phyloP scores from a whole-genome alignment of 2,888 invertebrate species.

The Meta bourneti region DNA sequence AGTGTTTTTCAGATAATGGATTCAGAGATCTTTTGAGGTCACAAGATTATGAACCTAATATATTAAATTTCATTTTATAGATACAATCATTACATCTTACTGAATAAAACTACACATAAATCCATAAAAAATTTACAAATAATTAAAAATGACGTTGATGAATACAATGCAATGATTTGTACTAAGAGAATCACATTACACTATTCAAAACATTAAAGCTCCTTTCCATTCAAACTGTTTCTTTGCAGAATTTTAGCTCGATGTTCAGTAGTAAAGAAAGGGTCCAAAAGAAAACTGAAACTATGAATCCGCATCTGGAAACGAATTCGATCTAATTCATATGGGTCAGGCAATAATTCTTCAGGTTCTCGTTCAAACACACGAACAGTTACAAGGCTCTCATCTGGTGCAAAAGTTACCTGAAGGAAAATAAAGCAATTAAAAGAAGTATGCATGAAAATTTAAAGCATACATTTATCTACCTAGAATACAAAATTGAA shows the following conservation, averaged over 20 bases:
- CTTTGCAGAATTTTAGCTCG: background rate
- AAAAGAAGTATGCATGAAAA: too few relatives aligned
- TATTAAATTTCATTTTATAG: too few relatives aligned
- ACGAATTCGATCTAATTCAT: constrained; percentile 10
- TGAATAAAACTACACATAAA: too few relatives aligned
- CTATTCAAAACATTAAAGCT: too few relatives aligned
- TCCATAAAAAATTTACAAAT: too few relatives aligned
- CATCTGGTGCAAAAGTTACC: constrained; percentile 44
- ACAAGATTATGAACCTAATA: too few relatives aligned
- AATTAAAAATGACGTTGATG: too few relatives aligned
- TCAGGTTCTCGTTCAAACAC: constrained; percentile 18
- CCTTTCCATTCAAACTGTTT: background rate
- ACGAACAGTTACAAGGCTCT: constrained; percentile 30
- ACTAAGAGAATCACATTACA: too few relatives aligned
- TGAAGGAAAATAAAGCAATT: constrained; percentile 9
- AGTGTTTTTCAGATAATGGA: too few relatives aligned
- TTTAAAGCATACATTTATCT: background rate
- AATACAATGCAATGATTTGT: too few relatives aligned
- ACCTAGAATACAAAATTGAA: background rate
- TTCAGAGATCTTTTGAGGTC: too few relatives aligned
- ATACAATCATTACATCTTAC: too few relatives aligned
- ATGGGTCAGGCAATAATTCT: background rate
- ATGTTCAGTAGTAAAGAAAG: constrained; percentile 2
- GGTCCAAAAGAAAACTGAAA: background rate
- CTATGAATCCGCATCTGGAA: constrained; percentile 13